Conservation (phyloP, 2,113 vertebrate genomes). For the Strigops habroptila region DNA sequence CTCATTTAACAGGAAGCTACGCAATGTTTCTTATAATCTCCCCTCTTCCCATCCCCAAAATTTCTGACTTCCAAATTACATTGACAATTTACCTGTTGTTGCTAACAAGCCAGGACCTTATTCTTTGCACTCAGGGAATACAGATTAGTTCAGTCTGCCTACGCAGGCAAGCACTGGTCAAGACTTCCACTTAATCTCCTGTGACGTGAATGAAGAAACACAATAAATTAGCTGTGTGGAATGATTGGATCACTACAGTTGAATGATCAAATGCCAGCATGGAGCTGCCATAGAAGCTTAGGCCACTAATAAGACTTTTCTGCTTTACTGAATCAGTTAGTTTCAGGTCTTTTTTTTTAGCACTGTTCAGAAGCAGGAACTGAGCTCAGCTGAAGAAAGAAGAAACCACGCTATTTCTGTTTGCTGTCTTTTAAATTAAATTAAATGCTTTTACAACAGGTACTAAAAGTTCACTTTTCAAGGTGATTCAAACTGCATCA, state of each 20-base stretch:
- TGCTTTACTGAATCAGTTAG: background rate
- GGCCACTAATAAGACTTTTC: background rate
- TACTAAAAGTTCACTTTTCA: background rate
- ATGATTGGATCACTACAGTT: background rate
- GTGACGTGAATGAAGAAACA: conserved; percentile 16
- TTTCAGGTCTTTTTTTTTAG: background rate
- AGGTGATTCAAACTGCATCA: background rate
- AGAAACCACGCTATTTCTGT: background rate
- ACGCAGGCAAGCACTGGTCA: background rate
- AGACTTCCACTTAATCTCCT: conserved; percentile 11
- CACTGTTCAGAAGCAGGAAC: background rate
- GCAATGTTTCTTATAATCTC: background rate
- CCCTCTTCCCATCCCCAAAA: background rate
- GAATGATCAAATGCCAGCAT: background rate
- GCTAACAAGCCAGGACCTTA: background rate
- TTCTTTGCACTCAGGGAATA: background rate
- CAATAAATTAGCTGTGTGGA: background rate
- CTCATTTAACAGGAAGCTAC: background rate
- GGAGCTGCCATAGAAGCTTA: background rate
- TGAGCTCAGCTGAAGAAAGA: background rate
- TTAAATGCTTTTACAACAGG: background rate
- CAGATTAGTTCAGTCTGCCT: background rate
- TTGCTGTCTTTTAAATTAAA: background rate
- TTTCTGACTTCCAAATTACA: background rate
- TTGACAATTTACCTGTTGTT: background rate